phyloP scores from a whole-genome alignment of 2,888 invertebrate species.

The Griposia aprilina region DNA sequence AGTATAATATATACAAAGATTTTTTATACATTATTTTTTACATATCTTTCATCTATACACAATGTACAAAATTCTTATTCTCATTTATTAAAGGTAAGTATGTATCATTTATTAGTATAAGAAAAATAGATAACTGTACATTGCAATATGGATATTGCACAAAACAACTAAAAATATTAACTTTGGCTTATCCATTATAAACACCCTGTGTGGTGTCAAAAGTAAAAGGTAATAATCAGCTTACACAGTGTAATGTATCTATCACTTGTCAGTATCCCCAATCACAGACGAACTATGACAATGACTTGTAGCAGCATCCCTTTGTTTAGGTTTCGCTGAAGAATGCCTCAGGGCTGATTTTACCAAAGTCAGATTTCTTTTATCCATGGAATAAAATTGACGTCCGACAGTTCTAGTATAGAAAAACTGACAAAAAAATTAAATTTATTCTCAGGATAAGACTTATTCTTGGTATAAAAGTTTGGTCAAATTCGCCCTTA shows the following conservation, averaged over 20 bases:
- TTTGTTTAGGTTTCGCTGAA: slow-evolving; percentile 51
- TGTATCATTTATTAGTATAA: slow-evolving; percentile 78
- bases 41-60: slow-evolving; percentile 85
- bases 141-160: slow-evolving; percentile 89
- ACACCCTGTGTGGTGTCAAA: slow-evolving; percentile 79
- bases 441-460: no score
- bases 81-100: slow-evolving; percentile 78
- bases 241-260: slow-evolving; percentile 68
- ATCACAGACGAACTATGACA: slow-evolving; percentile 75
- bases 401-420: no score
- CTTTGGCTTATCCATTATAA: slow-evolving; percentile 89
- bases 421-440: no score
- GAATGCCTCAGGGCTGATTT: not conserved
- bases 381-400: no score
- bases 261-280: slow-evolving; percentile 71
- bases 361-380: no score
- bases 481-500: no score
- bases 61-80: slow-evolving; percentile 85
- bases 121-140: slow-evolving; percentile 87
- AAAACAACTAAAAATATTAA: slow-evolving; percentile 87
- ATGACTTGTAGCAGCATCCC: slow-evolving; percentile 65
- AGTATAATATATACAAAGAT: slow-evolving; percentile 81
- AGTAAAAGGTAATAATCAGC: slow-evolving; percentile 73
- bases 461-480: no score
- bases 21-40: slow-evolving; percentile 85